Base-by-base conservation (phyloP, 2,888 invertebrate species). In the Tachina lurida region DNA sequence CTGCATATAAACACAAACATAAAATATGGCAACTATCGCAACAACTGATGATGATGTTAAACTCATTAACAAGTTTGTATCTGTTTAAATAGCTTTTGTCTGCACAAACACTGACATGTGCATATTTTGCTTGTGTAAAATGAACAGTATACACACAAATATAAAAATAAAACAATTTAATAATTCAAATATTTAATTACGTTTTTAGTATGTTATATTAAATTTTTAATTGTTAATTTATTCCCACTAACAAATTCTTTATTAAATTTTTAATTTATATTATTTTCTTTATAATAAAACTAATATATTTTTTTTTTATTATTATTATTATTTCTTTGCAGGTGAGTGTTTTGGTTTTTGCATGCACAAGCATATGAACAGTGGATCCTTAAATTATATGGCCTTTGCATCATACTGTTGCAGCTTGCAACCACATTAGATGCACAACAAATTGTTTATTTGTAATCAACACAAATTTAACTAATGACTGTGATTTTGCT, bases 311-410 rank as follows among this genome's bases (percentile, higher is more conserved):
- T 41, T 58, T 19, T 67, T 73, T 60, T 54, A 54, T 68, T 68
- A 31, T 31, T 67, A 43, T 65, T 76, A 76, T 56, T 60, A 9
- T 75, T 70, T 84, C 62, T 79, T 87, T 87, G 41, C 84, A 87
- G 87, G 87, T 87, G 65, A 87, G 87, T 84, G 39, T 63, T 22
- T 56, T 60, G 63, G 52, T 67, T 63, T 71, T 52, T 54, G 10
- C 45, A 43, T 62, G 31, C 45, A 47, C 12, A 17, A 31, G 41
- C 4, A 7, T 12, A 52, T 77, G 9, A 13, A 54, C 62, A 54
- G 17, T 58, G 13, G 43, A 17, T 9, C 10, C 65, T n/a, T 31
- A 12, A 17, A 5, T 9, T 22, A 49, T 39, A 58, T 3, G n/a
- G 10, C 10, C 10, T 77, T 10, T 8, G 39, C 17, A 19, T 47